Evolutionary conservation across 2,113 vertebrate genomes (phyloP).

Genomic region (human (Homo sapiens)): DNA sequence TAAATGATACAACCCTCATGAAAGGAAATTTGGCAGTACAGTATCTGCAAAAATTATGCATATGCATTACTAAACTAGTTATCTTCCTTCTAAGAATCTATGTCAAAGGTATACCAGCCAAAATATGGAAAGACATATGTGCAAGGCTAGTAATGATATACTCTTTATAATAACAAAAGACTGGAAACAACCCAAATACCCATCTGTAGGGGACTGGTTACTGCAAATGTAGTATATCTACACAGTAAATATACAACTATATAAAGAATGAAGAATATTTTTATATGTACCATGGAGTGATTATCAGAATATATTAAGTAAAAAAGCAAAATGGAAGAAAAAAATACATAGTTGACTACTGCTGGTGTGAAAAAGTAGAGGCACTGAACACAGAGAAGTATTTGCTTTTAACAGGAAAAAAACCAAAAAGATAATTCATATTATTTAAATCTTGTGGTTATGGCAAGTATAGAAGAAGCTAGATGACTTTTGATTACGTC

Average conservation of each 20-base stretch:
- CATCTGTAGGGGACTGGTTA: background rate
- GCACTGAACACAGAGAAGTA: background rate
- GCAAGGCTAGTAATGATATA: background rate
- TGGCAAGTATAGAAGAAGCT: background rate
- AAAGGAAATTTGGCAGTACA: background rate
- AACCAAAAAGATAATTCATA: background rate
- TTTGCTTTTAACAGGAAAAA: background rate
- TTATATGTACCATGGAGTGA: background rate
- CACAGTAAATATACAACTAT: background rate
- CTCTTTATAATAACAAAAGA: background rate
- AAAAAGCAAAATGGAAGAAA: slow-evolving; percentile 4
- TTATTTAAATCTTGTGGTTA: background rate
- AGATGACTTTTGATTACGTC: background rate
- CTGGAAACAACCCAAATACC: background rate
- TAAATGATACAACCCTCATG: background rate
- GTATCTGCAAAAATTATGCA: background rate
- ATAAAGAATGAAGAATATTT: background rate
- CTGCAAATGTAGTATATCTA: background rate
- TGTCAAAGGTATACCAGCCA: background rate
- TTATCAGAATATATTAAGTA: background rate
- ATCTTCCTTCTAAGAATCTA: background rate
- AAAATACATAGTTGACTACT: background rate
- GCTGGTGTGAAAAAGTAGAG: background rate
- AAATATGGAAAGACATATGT: background rate
- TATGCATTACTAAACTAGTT: background rate